Evolutionary conservation across 2,113 vertebrate genomes (phyloP).

Genomic region (Larimichthys crocea): DNA sequence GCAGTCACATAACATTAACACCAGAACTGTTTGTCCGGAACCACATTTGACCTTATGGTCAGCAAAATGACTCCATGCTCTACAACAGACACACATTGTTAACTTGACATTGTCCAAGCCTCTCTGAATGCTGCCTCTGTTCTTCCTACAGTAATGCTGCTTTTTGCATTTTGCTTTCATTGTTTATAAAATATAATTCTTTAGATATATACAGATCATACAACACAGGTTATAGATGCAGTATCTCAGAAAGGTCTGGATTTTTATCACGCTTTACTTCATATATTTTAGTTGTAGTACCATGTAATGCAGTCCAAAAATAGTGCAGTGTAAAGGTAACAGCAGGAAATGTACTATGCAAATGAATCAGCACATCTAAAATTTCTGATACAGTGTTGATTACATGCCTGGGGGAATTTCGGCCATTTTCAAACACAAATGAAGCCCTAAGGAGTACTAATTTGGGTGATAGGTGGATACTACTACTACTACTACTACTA

Average conservation of each 20-base stretch:
- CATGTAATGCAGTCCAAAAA: not conserved
- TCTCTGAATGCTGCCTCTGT: conserved; percentile 47
- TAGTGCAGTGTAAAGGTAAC: not conserved
- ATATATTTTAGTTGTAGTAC: too few relatives aligned
- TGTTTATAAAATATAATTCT: not conserved
- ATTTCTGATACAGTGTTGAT: conserved; percentile 7
- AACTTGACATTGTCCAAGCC: conserved; percentile 64
- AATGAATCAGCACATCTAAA: not conserved
- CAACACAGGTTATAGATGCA: too few relatives aligned
- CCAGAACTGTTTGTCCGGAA: conserved; percentile 18
- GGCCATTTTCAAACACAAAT: not conserved
- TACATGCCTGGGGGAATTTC: not conserved
- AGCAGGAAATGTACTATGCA: not conserved
- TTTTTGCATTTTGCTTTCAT: not conserved
- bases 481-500: not conserved
- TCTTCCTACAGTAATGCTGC: conserved; percentile 24
- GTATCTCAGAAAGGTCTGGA: not conserved
- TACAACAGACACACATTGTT: conserved; percentile 65
- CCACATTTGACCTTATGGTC: conserved; percentile 36
- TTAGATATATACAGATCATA: not conserved
- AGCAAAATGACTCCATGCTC: conserved; percentile 42
- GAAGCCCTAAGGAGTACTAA: not conserved
- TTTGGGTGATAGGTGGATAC: not conserved
- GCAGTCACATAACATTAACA: conserved; percentile 7
- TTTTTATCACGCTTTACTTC: too few relatives aligned